These are phyloP conservation scores for Muntiacus muntjak DNA, from an alignment of 2,113 vertebrate species.

Conservation along the genomic window DNA sequence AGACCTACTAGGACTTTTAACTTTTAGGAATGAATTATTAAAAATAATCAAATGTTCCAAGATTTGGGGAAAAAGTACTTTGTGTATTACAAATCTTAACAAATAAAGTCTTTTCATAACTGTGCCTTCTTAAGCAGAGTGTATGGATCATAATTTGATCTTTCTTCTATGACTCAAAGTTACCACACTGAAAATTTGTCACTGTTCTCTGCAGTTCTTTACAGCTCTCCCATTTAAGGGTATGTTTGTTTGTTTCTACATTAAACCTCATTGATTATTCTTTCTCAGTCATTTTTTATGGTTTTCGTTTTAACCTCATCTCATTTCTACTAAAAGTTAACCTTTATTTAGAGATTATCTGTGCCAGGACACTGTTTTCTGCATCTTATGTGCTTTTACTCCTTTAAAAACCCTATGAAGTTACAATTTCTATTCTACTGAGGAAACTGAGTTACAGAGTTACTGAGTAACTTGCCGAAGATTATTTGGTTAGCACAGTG, in stretches of 20 bases:
- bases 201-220: background rate
- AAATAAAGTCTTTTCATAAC: background rate
- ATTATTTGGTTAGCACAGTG: background rate
- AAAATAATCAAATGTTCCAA: background rate
- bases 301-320: background rate
- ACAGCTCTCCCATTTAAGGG: background rate
- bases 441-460: slow-evolving; percentile 1
- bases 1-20: background rate
- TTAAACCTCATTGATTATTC: background rate
- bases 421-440: background rate
- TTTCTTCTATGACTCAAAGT: background rate
- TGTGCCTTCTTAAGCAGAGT: background rate
- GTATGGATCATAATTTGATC: background rate
- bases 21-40: slow-evolving; percentile 6
- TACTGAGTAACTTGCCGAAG: background rate
- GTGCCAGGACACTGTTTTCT: background rate
- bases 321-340: background rate
- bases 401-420: background rate
- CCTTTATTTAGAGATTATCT: background rate
- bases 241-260: background rate
- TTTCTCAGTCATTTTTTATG: background rate
- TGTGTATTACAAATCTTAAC: slow-evolving; percentile 6
- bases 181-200: background rate
- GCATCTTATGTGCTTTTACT: background rate
- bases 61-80: slow-evolving; percentile 5